These are phyloP conservation scores for Phalacrocorax carbo DNA, from an alignment of 2,113 vertebrate species.

Conservation along the genomic window DNA sequence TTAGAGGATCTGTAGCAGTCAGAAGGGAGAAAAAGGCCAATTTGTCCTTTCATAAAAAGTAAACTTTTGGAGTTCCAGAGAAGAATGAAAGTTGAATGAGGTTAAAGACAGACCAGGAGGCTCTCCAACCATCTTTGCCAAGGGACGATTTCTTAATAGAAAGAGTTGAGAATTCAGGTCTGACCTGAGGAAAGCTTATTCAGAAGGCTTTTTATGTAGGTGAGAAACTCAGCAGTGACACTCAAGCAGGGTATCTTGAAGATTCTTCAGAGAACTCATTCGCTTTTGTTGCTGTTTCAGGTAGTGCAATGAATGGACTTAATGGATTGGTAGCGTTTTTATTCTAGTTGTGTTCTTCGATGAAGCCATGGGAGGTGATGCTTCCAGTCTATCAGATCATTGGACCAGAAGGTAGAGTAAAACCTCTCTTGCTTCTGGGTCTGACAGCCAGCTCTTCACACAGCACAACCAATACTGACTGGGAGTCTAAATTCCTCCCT, in stretches of 20 bases:
- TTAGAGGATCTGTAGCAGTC: constrained; percentile 29
- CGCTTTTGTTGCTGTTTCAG: not conserved
- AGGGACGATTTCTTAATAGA: constrained; percentile 8
- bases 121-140: not conserved
- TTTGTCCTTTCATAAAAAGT: constrained; percentile 16
- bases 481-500: not conserved
- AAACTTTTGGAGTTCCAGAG: constrained; percentile 14
- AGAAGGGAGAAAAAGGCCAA: constrained; percentile 9
- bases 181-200: not conserved
- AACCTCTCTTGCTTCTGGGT: not conserved
- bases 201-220: not conserved
- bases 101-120: not conserved
- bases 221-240: not conserved
- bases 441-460: not conserved
- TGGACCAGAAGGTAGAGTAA: not conserved
- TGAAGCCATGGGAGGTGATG: not conserved
- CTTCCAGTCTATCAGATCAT: not conserved
- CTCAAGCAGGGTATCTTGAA: not conserved
- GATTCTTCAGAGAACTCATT: not conserved
- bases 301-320: not conserved
- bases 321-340: not conserved
- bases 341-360: not conserved
- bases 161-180: not conserved
- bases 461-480: not conserved
- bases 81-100: constrained; percentile 17